phyloP scores from a whole-genome alignment of 2,797 vertebrate species.

The Pelobates cultripes region DNA sequence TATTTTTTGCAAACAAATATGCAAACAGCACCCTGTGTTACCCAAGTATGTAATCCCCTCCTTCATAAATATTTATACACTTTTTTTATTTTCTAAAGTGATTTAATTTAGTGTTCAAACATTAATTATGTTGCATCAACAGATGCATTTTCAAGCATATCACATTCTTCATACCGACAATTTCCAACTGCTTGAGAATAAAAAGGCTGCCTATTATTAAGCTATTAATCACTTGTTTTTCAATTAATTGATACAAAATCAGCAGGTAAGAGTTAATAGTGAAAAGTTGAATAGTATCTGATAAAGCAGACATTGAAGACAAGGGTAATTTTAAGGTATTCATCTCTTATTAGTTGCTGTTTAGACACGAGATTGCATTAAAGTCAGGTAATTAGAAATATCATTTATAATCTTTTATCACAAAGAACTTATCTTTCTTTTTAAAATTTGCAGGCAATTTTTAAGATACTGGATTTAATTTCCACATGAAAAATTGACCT shows the following conservation, averaged over 20 bases:
- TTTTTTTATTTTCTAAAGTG: no score
- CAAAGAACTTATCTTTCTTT: slow-evolving; percentile 62
- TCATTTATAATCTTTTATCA: slow-evolving; percentile 71
- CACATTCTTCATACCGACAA: not conserved
- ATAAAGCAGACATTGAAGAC: slow-evolving; percentile 70
- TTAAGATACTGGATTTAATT: slow-evolving; percentile 74
- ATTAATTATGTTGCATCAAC: not conserved
- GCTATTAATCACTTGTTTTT: slow-evolving; percentile 74
- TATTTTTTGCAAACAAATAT: no score
- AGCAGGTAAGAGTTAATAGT: slow-evolving; percentile 66
- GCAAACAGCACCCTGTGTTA: no score
- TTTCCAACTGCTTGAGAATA: not conserved
- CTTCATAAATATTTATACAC: no score
- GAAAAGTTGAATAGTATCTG: slow-evolving; percentile 72
- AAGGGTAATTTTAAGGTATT: slow-evolving; percentile 67
- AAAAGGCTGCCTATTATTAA: slow-evolving; percentile 10
- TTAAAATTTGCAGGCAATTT: slow-evolving; percentile 71
- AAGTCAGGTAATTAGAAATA: slow-evolving; percentile 78
- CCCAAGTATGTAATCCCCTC: not conserved
- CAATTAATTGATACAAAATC: slow-evolving; percentile 76
- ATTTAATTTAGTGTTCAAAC: not conserved
- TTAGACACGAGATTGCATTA: slow-evolving; percentile 76
- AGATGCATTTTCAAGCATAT: not conserved
- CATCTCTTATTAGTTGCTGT: slow-evolving; percentile 70
- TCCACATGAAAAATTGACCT: slow-evolving; percentile 77